These are phyloP conservation scores for Pyrocephalus nanus DNA, from an alignment of 2,797 vertebrate genomes.

Conservation along the genomic window DNA sequence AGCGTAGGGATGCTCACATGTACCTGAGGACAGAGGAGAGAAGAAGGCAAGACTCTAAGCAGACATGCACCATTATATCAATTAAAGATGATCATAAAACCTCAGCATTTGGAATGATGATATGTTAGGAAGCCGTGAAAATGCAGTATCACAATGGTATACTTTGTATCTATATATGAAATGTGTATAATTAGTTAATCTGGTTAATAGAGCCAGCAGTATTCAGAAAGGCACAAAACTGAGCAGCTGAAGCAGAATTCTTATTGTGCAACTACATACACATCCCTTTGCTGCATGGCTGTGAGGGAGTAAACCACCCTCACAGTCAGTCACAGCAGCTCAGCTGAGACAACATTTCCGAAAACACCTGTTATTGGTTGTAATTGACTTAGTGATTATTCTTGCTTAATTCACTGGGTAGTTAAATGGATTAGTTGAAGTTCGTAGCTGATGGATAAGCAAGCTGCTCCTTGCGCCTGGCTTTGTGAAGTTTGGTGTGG, in stretches of 20 bases:
- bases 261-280: fast-evolving
- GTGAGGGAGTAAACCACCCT: background rate
- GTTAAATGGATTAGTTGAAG: background rate
- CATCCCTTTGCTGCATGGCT: background rate
- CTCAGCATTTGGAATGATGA: fast-evolving
- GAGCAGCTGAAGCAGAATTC: background rate
- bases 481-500: background rate
- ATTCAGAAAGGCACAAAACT: background rate
- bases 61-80: background rate
- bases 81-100: background rate
- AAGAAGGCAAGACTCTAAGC: background rate
- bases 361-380: background rate
- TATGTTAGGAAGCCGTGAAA: background rate
- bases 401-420: background rate
- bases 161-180: background rate
- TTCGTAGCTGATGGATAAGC: background rate
- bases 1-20: background rate
- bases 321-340: background rate
- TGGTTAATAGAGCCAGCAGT: background rate
- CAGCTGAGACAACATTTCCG: background rate
- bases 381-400: background rate
- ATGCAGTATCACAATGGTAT: background rate
- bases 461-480: background rate
- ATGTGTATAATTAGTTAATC: background rate
- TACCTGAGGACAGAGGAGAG: background rate